Evolutionary conservation across 2,797 vertebrate species (phyloP).

Genomic region (Tangara arthus): DNA sequence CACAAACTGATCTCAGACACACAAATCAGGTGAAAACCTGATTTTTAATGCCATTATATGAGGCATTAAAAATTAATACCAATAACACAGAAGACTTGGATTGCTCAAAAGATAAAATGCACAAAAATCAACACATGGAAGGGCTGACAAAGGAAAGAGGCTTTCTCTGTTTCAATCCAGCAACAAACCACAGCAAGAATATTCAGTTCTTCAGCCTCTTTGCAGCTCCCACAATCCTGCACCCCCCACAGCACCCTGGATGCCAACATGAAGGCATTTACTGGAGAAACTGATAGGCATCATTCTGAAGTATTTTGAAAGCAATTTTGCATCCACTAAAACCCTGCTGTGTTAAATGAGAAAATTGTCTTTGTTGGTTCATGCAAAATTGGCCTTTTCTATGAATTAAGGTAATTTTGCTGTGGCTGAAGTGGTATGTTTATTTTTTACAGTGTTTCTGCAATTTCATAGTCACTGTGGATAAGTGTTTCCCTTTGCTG

Average conservation of each 20-base stretch:
- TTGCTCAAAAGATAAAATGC: not conserved
- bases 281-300: not conserved
- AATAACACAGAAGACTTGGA: not conserved
- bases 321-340: not conserved
- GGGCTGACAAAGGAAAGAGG: slow-evolving; percentile 5
- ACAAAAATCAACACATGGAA: not conserved
- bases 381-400: not conserved
- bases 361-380: not conserved
- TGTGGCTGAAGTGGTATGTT: not conserved
- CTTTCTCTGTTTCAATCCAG: slow-evolving; percentile 23
- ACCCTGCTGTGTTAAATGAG: not conserved
- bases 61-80: not conserved
- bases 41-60: not conserved
- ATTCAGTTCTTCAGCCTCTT: slow-evolving; percentile 50
- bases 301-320: not conserved
- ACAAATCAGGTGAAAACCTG: not conserved
- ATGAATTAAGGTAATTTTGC: not conserved
- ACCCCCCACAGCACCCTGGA: not conserved
- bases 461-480: not conserved
- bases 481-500: not conserved
- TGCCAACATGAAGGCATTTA: not conserved
- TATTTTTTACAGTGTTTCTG: not conserved
- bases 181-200: slow-evolving; percentile 19
- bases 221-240: not conserved
- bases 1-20: not conserved